Percentiles rank a stretch among this genome's conserved stretches.
phyloP scores from a whole-genome alignment of 2,113 vertebrate genomes.

The Elephas maximus region DNA sequence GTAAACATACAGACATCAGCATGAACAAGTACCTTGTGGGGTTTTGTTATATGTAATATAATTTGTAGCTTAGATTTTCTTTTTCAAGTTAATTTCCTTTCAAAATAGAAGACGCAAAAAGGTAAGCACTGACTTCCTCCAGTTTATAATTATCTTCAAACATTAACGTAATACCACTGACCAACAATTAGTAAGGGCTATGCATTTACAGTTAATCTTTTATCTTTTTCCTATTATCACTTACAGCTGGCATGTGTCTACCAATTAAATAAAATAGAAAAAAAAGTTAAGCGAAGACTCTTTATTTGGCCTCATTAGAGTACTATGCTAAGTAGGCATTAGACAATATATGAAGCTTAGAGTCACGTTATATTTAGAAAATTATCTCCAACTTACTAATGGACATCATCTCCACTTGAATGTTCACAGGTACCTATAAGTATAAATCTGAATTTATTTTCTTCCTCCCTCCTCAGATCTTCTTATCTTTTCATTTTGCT shows the following conservation, averaged over 20 bases:
- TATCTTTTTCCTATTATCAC: background rate
- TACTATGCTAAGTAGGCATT: background rate
- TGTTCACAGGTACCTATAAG: background rate
- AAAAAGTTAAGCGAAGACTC: background rate
- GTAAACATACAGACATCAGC: background rate
- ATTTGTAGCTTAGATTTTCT: slow-evolving; percentile 32
- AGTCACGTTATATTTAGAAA: background rate
- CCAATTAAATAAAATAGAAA: slow-evolving; percentile 1
- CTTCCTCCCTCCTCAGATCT: background rate
- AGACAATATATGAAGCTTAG: background rate
- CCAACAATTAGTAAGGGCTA: background rate
- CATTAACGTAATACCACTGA: background rate
- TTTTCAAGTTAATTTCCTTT: slow-evolving; percentile 14
- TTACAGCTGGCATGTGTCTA: background rate
- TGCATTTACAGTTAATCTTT: background rate
- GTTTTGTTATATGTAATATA: background rate
- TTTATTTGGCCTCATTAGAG: background rate
- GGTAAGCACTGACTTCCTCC: background rate
- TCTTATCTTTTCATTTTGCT: background rate
- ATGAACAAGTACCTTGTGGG: background rate
- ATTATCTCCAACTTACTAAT: background rate
- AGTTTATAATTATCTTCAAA: background rate
- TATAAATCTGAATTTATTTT: background rate
- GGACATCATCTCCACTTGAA: background rate
- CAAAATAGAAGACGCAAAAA: background rate